Conservation (phyloP, 1,140 invertebrate genomes). For the Drosophila neocordata region DNA sequence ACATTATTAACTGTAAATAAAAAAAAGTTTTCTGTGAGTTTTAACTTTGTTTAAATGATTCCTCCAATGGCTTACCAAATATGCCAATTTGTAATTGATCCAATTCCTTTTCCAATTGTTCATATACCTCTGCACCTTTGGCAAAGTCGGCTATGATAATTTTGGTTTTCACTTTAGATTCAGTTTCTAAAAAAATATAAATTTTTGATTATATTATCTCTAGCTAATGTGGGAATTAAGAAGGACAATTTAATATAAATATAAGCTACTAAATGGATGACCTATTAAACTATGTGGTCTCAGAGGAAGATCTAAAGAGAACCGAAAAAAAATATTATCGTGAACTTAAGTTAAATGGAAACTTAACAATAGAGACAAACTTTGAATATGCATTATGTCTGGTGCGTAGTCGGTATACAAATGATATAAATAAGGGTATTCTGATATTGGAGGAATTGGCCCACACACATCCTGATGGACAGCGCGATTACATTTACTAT, state of each 20-base stretch:
- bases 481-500: constrained; percentile 97
- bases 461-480: constrained; percentile 88
- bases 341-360: constrained; percentile 87
- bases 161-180: constrained; percentile 87
- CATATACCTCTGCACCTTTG: constrained; percentile 87
- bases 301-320: constrained; percentile 92
- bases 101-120: constrained; percentile 87
- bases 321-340: constrained; percentile 93
- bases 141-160: constrained; percentile 91
- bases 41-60: background rate
- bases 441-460: constrained; percentile 93
- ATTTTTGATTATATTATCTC: background rate
- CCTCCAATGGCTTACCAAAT: constrained; percentile 86
- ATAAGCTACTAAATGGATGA: no score
- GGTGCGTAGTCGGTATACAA: constrained; percentile 93
- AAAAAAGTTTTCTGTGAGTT: background rate
- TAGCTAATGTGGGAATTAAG: no score
- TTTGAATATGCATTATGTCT: constrained; percentile 97
- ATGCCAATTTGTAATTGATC: constrained; percentile 90
- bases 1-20: constrained; percentile 93
- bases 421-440: constrained; percentile 95
- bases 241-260: no score
- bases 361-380: constrained; percentile 90
- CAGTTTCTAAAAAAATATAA: constrained; percentile 41
- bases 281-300: constrained; percentile 89